Evolutionary conservation across 2,888 invertebrate species (phyloP), one percentile per base, ranked within the genome.

Genomic region (Slavum lentiscoides): DNA sequence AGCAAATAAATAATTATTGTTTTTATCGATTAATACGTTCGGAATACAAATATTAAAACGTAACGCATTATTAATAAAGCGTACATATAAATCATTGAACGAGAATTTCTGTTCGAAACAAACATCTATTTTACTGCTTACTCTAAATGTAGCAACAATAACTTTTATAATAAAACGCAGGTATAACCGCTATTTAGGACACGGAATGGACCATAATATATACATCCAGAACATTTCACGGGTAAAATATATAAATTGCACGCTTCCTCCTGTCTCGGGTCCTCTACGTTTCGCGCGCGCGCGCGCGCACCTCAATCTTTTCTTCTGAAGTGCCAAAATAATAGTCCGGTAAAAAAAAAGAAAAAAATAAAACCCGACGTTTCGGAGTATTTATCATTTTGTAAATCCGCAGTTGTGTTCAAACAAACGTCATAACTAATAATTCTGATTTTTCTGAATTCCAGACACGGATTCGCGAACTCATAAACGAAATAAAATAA

Each of bases 221-320:
- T 55, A 19, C 19, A 55, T 55, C 7, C 15, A 43, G 59, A 67
- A 67, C 69, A 68, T 76, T 67, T 61, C 21, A 21, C 6, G 23
- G 61, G 53, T 62, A 37, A 53, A 69, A 30, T n/a, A 30, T 58
- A 68, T 69, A 62, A 61, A 77, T 69, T 53, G 17, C 61, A 15
- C 7, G 49, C 77, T 19, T 61, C 43, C 64, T 5, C 19, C 30
- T 17, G 67, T 21, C 37, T 1, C 49, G 49, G 49, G 8, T 21
- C 55, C 4, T 23, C 39, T 13, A 19, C 43, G 11, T 53, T 67
- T 66, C 66, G 30, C 19, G n/a, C n/a, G n/a, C n/a, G n/a, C n/a
- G n/a, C n/a, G n/a, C n/a, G 5, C n/a, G 7, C 39, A 15, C 70
- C 62, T 77, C 53, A 62, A 64, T 77, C 37, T 70, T 68, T 62